Base-by-base conservation (phyloP, 2,888 invertebrate species). In the Maniola hyperantus region DNA sequence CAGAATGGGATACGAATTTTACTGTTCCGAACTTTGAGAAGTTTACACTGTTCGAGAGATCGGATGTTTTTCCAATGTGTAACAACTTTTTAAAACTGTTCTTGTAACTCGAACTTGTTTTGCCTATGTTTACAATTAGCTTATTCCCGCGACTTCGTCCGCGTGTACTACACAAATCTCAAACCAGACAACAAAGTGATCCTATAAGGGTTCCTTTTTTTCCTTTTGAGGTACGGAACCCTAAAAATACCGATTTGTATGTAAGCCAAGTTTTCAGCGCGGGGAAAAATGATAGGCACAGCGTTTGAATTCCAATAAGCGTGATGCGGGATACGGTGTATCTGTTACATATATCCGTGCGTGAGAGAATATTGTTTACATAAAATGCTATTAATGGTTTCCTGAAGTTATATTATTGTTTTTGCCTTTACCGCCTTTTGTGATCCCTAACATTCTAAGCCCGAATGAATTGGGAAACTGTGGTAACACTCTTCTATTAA, bases 171-270 rank as follows among this genome's bases (percentile, higher is more conserved):
- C n/a, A n/a, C n/a, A n/a, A n/a, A n/a, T n/a, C n/a, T n/a, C n/a
- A n/a, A n/a, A n/a, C n/a, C n/a, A n/a, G n/a, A n/a, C n/a, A n/a
- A n/a, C n/a, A n/a, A n/a, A n/a, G n/a, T n/a, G n/a, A n/a, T n/a
- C n/a, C n/a, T n/a, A n/a, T n/a, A n/a, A n/a, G n/a, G n/a, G n/a
- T n/a, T n/a, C n/a, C n/a, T n/a, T n/a, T n/a, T n/a, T n/a, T n/a
- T n/a, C n/a, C n/a, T n/a, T n/a, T n/a, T n/a, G n/a, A n/a, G n/a
- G n/a, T n/a, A n/a, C n/a, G n/a, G n/a, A n/a, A n/a, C n/a, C n/a
- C n/a, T n/a, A n/a, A n/a, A n/a, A n/a, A n/a, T 11, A 11, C 57
- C 26, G 26, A 58, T 58, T 58, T 58, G 57, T 58, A 58, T 58
- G 57, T 58, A 18, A 26, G 57, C 5, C 6, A 42, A 13, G 57